These are phyloP conservation scores for Mastacembelus armatus DNA, from an alignment of 2,797 vertebrate genomes.

Conservation along the genomic window DNA sequence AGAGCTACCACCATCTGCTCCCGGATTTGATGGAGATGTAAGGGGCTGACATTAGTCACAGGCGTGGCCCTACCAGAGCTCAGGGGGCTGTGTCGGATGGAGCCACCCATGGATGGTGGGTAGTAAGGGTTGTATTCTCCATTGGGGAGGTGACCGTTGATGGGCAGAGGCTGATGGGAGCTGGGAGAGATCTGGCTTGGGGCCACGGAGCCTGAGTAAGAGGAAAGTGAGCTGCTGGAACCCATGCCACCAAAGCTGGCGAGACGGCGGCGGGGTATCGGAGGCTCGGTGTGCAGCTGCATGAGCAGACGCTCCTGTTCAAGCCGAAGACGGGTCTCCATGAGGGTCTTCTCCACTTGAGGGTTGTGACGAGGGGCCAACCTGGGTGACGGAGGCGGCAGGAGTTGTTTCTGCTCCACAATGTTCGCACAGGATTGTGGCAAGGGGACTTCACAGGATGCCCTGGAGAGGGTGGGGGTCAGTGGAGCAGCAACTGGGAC, in stretches of 20 bases:
- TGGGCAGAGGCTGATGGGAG: constrained; percentile 79
- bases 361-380: constrained; percentile 88
- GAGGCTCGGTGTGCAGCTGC: constrained; percentile 86
- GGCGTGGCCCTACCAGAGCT: constrained; percentile 96
- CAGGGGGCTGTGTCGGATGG: constrained; percentile 95
- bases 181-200: constrained; percentile 82
- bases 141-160: constrained; percentile 89
- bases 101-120: constrained; percentile 91
- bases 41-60: constrained; percentile 93
- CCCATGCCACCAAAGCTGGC: constrained; percentile 96
- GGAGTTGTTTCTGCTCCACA: constrained; percentile 84
- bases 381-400: constrained; percentile 90
- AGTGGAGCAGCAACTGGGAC: constrained; percentile 64
- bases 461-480: constrained; percentile 57
- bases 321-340: constrained; percentile 95
- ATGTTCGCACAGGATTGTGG: constrained; percentile 78
- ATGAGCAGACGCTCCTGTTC: constrained; percentile 93
- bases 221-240: constrained; percentile 92
- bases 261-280: constrained; percentile 88
- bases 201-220: constrained; percentile 88
- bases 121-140: constrained; percentile 87
- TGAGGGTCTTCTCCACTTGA: constrained; percentile 97
- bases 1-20: constrained; percentile 98
- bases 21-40: constrained; percentile 96
- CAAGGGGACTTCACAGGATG: constrained; percentile 71